Evolutionary conservation across 2,888 invertebrate genomes (phyloP), one percentile per base, ranked within the genome.

Genomic region (Graphium colonna): DNA sequence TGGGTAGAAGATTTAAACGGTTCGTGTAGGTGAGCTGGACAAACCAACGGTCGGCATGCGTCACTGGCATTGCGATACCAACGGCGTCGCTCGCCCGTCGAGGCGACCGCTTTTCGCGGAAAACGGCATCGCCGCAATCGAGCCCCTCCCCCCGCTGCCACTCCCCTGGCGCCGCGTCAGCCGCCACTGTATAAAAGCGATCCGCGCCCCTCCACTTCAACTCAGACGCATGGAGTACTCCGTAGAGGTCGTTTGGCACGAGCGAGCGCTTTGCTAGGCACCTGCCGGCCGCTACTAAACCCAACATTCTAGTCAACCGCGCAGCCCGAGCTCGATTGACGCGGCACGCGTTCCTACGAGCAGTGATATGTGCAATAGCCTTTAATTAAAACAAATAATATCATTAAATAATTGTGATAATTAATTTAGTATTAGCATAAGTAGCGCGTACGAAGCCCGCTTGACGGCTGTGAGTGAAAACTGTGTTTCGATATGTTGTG

Each of bases 161-260:
- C 67, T 60, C 57, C 73, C 59, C 66, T 63, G 65, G 67, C 74
- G 77, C 74, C 79, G 82, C 86, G 82, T 82, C 86, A 81, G 67
- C 71, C 60, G 62, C 77, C 77, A 75, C 59, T 76, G 79, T 90
- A 89, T 90, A 90, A 87, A 88, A 87, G 68, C 71, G 73, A 63
- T 63, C 70, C 64, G 72, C 87, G 76, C 85, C 86, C 84, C 85
- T 69, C 84, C 82, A 83, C 88, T 78, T 75, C 82, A 85, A 84
- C 86, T 88, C 88, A 90, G 84, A 87, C 90, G 90, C 89, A 90
- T 90, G 90, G 90, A 90, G 90, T 90, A 90, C 90, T 90, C 90
- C 87, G 90, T 90, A 87, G 90, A 90, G 90, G 90, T 90, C 80
- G 90, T 90, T 90, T 90, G 90, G 90, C 90, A 90, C 90, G 90